Evolutionary conservation across 2,797 vertebrate genomes (phyloP), one percentile per base, ranked within the genome.

Genomic region (Erethizon dorsatum): DNA sequence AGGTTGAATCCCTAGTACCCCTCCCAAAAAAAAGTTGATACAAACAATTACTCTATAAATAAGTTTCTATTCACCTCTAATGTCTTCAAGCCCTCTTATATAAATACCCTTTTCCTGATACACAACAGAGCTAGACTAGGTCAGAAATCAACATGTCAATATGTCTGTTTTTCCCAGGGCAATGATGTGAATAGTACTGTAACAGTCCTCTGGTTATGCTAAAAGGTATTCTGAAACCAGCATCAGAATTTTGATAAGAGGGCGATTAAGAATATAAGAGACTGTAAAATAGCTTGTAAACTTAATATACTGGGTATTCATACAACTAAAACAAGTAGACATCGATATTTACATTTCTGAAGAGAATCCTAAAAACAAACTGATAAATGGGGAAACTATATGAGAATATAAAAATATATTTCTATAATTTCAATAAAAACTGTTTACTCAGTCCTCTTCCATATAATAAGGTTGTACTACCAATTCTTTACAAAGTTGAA

Each of bases 341-440:
- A 67, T 84, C 17, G 86, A 83, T 69, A 95, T 69, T 89, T 91
- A 65, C 45, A 92, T 78, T 47, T 82, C 83, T 50, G 3, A 79
- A 86, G 20, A 88, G 12, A 87, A 50, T 63, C 71, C 91, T 92
- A 63, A 84, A 95, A 96, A 98, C 77, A 37, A 96, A 97, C 88
- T 84, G 63, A 22, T 87, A 97, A 95, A 13, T 97, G 82, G 83
- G 83, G 18, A 94, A 95, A 91, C 15, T 84, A 56, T 79, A 85
- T 79, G 69, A 78, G 26, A 90, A 85, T 71, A 85, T 89, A 88
- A 97, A 84, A 73, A 73, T 65, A 75, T 65, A 65, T 45, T 88
- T 41, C 69, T 85, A 71, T 41, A 61, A 92, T 90, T 93, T 41
- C 54, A 89, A 47, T 63, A 93, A 84, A 89, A 93, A 82, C 31